Evolutionary conservation across 2,888 invertebrate genomes (phyloP).

Genomic region (Pseudeuparius sepicola): DNA sequence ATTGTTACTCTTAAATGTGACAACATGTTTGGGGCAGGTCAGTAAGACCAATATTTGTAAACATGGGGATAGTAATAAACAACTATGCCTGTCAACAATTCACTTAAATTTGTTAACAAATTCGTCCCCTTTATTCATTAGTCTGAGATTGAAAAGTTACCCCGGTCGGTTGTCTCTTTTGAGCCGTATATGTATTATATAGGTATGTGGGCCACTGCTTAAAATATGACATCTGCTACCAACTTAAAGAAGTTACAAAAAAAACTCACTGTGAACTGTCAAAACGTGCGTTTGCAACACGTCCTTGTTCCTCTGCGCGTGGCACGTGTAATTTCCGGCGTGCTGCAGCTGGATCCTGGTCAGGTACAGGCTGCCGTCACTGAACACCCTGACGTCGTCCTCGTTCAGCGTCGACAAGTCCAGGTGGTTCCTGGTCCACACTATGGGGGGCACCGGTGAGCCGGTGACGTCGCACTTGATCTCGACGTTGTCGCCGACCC

Average conservation of each 20-base stretch:
- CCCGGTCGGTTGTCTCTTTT: no score
- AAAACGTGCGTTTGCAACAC: slow-evolving; percentile 65
- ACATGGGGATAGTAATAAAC: no score
- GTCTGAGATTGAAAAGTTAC: no score
- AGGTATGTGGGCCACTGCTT: no score
- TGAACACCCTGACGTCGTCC: slow-evolving; percentile 57
- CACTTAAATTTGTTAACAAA: no score
- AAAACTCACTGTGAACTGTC: slow-evolving; percentile 59
- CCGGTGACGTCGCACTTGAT: slow-evolving; percentile 68
- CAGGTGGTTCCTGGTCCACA: slow-evolving; percentile 59
- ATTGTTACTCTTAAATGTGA: no score
- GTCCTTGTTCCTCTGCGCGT: slow-evolving; percentile 59
- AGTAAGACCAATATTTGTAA: no score
- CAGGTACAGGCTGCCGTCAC: slow-evolving; percentile 64
- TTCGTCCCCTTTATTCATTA: no score
- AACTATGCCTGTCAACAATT: no score
- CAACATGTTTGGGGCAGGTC: no score
- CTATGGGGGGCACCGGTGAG: slow-evolving; percentile 56
- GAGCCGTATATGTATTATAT: no score
- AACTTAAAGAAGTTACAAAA: slow-evolving; percentile 2
- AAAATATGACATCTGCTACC: no score
- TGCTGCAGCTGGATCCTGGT: slow-evolving; percentile 62
- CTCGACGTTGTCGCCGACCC: slow-evolving; percentile 67
- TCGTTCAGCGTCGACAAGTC: slow-evolving; percentile 52
- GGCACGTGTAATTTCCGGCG: slow-evolving; percentile 69